A percentile compares a stretch with the other conserved stretches of the same genome.
Evolutionary conservation across 2,888 invertebrate species (phyloP).

Genomic region (Fragum sueziense): DNA sequence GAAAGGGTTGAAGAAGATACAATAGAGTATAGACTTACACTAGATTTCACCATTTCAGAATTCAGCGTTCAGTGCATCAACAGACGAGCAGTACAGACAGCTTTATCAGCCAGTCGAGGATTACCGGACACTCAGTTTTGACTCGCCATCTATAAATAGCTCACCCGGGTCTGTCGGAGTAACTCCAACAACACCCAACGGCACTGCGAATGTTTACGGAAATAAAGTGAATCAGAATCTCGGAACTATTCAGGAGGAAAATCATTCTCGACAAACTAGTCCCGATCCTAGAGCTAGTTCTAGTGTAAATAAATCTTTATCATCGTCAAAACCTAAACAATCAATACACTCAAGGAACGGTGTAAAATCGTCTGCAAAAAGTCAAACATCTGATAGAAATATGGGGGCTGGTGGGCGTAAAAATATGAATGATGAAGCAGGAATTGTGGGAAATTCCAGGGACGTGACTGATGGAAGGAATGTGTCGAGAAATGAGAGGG

Average conservation of each 20-base stretch:
- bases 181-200: slow-evolving; percentile 27
- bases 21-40: too few species aligned
- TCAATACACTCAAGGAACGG: background rate
- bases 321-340: background rate
- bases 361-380: background rate
- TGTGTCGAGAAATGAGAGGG: background rate
- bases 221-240: slow-evolving; percentile 52
- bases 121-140: slow-evolving; percentile 64
- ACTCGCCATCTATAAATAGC: slow-evolving; percentile 56
- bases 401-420: background rate
- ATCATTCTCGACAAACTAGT: slow-evolving; percentile 11
- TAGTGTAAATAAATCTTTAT: background rate
- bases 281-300: slow-evolving; percentile 6
- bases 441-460: background rate
- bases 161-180: slow-evolving; percentile 28
- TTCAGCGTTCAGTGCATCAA: slow-evolving; percentile 74
- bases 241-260: slow-evolving; percentile 62
- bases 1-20: too few species aligned
- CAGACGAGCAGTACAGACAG: slow-evolving; percentile 76
- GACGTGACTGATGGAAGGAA: background rate
- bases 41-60: slow-evolving; percentile 65
- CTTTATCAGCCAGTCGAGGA: slow-evolving; percentile 75
- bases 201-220: slow-evolving; percentile 33
- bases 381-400: background rate
- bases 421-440: background rate